Evolutionary conservation across 2,888 invertebrate species (phyloP).

Genomic region (Lasioglossum leucozonium): DNA sequence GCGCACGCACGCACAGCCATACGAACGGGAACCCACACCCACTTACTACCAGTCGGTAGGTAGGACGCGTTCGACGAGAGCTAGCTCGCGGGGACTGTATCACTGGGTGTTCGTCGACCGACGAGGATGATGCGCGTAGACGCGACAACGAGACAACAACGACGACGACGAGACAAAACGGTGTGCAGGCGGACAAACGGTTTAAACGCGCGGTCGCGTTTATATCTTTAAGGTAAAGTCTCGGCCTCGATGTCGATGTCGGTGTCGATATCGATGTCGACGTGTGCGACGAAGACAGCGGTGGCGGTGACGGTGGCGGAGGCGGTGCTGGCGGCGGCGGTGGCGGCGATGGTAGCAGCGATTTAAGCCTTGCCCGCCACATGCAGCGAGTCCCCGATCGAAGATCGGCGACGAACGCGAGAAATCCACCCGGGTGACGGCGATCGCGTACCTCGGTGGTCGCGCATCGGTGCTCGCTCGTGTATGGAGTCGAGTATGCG

Average conservation of each 20-base stretch:
- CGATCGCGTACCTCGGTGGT: constrained; percentile 67
- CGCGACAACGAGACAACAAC: constrained; percentile 15
- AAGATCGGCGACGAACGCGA: constrained; percentile 58
- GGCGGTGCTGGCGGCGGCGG: constrained; percentile 16
- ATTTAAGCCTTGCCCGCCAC: constrained; percentile 52
- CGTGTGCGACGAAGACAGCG: constrained; percentile 46
- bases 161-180: background rate
- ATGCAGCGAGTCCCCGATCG: constrained; percentile 53
- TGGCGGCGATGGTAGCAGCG: constrained; percentile 38
- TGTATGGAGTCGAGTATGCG: constrained; percentile 39
- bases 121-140: constrained; percentile 46
- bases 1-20: constrained; percentile 42
- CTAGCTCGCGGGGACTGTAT: constrained; percentile 31
- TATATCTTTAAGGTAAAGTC: constrained; percentile 50
- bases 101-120: constrained; percentile 44
- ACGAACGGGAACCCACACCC: constrained; percentile 49
- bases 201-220: constrained; percentile 39
- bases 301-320: constrained; percentile 18
- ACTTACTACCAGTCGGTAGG: constrained; percentile 38
- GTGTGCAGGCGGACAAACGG: background rate
- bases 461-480: constrained; percentile 65
- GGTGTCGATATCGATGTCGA: constrained; percentile 27
- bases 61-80: constrained; percentile 43
- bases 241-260: constrained; percentile 42
- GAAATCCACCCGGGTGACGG: constrained; percentile 64